Evolutionary conservation across 2,113 vertebrate genomes (phyloP).

Genomic region (Meleagris gallopavo): DNA sequence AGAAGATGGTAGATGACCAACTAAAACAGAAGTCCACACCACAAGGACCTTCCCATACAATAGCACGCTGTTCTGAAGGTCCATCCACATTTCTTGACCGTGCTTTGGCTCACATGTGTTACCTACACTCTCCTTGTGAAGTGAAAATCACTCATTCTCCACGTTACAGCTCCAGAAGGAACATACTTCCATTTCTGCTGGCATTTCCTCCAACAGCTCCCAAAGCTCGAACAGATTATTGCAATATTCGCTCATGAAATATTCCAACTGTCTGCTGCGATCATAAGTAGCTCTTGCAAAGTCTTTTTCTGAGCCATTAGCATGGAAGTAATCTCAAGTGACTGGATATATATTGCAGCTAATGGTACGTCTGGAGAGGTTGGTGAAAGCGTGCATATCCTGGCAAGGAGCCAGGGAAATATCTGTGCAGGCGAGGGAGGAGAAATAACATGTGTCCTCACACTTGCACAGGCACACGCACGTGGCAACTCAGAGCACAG

Average conservation of each 20-base stretch:
- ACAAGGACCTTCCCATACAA: accelerated
- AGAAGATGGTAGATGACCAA: not conserved
- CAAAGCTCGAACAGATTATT: not conserved
- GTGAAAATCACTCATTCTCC: not conserved
- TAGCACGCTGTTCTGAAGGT: not conserved
- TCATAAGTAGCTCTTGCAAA: slow-evolving; percentile 50
- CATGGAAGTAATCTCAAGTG: slow-evolving; percentile 62
- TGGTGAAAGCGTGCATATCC: not conserved
- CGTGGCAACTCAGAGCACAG: not conserved
- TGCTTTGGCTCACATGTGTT: not conserved
- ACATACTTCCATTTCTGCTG: not conserved
- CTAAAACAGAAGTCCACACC: not conserved
- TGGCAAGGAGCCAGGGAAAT: slow-evolving; percentile 28
- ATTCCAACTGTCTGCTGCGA: slow-evolving; percentile 33
- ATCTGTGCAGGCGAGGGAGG: not conserved
- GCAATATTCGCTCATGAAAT: slow-evolving; percentile 4
- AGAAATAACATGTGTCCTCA: not conserved
- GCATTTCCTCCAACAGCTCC: slow-evolving; percentile 24
- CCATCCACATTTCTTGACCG: not conserved
- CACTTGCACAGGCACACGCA: not conserved
- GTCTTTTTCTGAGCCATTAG: slow-evolving; percentile 64
- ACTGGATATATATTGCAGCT: slow-evolving; percentile 46
- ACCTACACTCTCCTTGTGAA: not conserved
- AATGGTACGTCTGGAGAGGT: slow-evolving; percentile 35
- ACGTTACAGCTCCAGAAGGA: not conserved